A percentile compares a stretch with the other conserved stretches of the same genome.
These are phyloP conservation scores for Canis aureus DNA, from an alignment of 2,113 vertebrate genomes.

Conservation along the genomic window DNA sequence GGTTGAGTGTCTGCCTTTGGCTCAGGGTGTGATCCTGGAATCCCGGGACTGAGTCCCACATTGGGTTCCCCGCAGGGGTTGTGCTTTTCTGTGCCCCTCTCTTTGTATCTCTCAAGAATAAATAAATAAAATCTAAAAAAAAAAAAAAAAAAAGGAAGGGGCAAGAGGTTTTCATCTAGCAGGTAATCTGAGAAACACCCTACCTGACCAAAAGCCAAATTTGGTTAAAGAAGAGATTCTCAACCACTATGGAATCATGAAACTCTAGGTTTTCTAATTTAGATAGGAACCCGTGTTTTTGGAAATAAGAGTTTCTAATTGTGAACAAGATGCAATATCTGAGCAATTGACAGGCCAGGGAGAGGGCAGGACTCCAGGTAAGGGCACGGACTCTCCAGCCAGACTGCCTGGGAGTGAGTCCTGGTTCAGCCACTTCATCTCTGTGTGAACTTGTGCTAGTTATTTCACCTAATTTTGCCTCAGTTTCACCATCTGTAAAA, in stretches of 20 bases:
- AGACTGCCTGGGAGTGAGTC: background rate
- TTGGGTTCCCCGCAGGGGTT: no score
- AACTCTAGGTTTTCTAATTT: background rate
- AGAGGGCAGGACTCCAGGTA: background rate
- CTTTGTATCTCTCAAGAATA: no score
- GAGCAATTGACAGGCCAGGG: background rate
- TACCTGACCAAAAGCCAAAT: background rate
- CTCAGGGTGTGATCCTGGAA: no score
- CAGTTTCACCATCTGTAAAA: background rate
- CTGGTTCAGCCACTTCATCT: background rate
- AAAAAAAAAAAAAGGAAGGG: background rate
- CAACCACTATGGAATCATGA: background rate
- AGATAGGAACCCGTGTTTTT: background rate
- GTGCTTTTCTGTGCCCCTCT: no score
- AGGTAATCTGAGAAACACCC: slow-evolving; percentile 18
- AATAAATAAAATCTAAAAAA: no score
- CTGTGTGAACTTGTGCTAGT: no score
- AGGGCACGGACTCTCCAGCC: background rate
- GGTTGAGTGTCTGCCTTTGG: no score
- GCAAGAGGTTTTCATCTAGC: background rate
- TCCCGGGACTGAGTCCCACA: no score
- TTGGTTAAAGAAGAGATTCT: background rate
- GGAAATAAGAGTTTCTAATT: background rate
- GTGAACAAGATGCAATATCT: background rate
- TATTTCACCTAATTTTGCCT: background rate